Evolutionary conservation across 2,888 invertebrate genomes (phyloP), one percentile per base, ranked within the genome.

Genomic region (Tetanocera ferruginea): DNA sequence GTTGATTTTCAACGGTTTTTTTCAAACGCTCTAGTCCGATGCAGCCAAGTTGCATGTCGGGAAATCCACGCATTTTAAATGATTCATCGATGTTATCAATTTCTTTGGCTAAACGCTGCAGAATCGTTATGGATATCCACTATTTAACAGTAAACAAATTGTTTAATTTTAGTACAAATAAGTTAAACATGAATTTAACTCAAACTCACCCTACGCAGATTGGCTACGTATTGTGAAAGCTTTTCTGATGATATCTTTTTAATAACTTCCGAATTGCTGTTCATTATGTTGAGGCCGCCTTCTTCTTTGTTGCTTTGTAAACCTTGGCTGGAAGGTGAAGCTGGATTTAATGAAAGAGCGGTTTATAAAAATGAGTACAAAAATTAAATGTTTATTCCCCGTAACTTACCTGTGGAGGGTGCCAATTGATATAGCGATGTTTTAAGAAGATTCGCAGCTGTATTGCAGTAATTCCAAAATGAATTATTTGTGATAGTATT

Each of bases 111-210:
- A 98, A 90, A 37, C 95, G 93, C 86, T 93, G 92, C 78, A 97
- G 90, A 81, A 98, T 94, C 4, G 97, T 97, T 83, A 93, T 93
- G 78, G 96, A 95, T 81, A 97, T 92, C 97, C 97, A 97, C 95
- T 95, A 89, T 72, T 78, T 76, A 25, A 71, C 1, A 64, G 11
- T 0, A 57, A 28, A 17, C 1, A 49, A 19, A 19, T 17, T 52
- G 37, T 55, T 67, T 51, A 64, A 77, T 62, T 52, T 69, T 28
- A 49, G 4, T 34, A 79, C 49, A 52, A 77, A 69, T 19, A 70
- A 66, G 31, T 34, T 31, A 69, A 55, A 31, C 19, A 64, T 11
- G 14, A 43, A 43, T 9, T 23, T 64, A 49, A 69, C 9, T 64
- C 52, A 57, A 49, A 85, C 90, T 87, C 88, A 94, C 94, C 91